Percentiles rank a stretch among this genome's conserved stretches.
Conservation (phyloP, 2,113 vertebrate genomes). For the Campylomormyrus tamandua region DNA sequence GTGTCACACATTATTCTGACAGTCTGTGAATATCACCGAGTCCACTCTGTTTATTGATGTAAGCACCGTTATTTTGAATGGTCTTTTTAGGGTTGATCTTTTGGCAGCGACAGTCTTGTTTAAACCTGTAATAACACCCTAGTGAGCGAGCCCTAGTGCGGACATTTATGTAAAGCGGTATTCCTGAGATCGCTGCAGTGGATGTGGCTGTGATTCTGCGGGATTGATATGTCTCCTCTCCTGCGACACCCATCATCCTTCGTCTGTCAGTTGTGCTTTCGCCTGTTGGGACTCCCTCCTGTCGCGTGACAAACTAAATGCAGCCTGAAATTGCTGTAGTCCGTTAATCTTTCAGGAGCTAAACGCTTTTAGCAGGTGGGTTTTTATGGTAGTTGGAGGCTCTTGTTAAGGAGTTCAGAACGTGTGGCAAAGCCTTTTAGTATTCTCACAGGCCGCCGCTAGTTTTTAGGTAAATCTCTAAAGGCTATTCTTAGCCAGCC, state of each 20-base stretch:
- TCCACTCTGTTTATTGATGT: neutral
- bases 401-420: neutral
- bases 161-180: neutral
- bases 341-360: neutral
- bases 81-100: neutral
- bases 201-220: neutral
- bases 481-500: neutral
- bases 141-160: neutral
- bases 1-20: neutral
- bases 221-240: neutral
- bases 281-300: neutral
- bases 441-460: neutral
- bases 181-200: neutral
- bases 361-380: constrained; percentile 4
- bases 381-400: neutral
- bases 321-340: neutral
- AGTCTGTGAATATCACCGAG: neutral
- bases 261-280: neutral
- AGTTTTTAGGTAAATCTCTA: neutral
- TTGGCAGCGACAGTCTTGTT: neutral
- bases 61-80: neutral
- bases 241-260: neutral
- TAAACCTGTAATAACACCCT: neutral
- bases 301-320: neutral
- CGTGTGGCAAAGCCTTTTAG: neutral